Conservation (phyloP, 2,888 invertebrate genomes). For the Drosophila antonietae region DNA sequence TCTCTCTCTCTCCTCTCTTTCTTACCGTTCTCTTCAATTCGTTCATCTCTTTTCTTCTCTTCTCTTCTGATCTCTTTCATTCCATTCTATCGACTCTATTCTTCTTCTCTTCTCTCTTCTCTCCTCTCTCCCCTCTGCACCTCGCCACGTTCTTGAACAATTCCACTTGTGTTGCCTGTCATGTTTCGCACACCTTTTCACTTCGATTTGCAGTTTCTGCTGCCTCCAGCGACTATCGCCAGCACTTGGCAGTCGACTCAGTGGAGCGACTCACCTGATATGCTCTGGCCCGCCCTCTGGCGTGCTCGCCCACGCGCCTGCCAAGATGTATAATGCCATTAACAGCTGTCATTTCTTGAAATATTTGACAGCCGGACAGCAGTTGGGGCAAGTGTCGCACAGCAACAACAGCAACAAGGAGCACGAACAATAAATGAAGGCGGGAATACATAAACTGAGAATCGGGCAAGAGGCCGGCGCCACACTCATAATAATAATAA, state of each 20-base stretch:
- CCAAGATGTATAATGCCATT: conserved; percentile 72
- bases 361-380: conserved; percentile 70
- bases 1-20: background rate
- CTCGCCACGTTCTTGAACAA: background rate
- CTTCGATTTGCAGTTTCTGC: background rate
- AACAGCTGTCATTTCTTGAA: conserved; percentile 78
- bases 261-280: conserved; percentile 46
- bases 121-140: too few species aligned
- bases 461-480: conserved; percentile 20
- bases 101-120: background rate
- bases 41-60: too few species aligned
- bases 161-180: conserved; percentile 3
- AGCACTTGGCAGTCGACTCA: conserved; percentile 50
- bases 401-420: conserved; percentile 13
- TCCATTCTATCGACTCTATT: background rate
- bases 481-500: conserved; percentile 43
- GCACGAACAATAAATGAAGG: conserved; percentile 8
- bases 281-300: background rate
- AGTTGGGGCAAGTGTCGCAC: conserved; percentile 37
- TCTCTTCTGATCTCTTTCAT: background rate
- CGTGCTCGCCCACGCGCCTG: background rate
- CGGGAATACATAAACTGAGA: conserved; percentile 16
- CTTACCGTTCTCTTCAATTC: too few species aligned
- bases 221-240: conserved; percentile 29
- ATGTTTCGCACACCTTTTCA: conserved; percentile 5